These are phyloP conservation scores for Ailurus styani DNA, from an alignment of 2,113 vertebrate genomes.

Conservation along the genomic window DNA sequence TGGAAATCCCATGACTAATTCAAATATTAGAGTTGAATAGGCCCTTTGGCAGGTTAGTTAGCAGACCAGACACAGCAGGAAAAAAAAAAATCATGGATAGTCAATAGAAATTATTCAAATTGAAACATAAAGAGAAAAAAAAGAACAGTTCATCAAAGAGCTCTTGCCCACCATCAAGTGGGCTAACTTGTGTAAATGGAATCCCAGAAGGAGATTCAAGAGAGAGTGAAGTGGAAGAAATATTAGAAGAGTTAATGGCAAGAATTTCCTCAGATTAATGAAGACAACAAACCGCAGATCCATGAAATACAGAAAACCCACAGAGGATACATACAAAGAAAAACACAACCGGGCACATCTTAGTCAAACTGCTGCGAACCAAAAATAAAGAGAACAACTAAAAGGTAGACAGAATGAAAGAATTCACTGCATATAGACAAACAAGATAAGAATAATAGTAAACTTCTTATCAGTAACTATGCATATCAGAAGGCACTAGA, in stretches of 20 bases:
- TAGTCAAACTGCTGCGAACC: not conserved
- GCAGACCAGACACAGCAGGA: not conserved
- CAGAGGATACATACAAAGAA: not conserved
- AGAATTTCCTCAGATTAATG: not conserved
- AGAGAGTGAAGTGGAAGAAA: not conserved
- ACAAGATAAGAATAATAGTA: not conserved
- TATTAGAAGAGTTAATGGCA: not conserved
- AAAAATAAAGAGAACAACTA: not conserved
- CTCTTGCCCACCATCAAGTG: not conserved
- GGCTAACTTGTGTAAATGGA: not conserved
- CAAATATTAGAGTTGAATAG: not conserved
- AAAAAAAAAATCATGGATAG: not conserved
- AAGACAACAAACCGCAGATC: not conserved
- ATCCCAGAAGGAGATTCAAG: not conserved
- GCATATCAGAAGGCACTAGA: not conserved
- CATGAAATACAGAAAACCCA: not conserved
- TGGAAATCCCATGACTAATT: not conserved
- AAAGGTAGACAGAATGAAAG: not conserved
- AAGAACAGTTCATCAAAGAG: not conserved
- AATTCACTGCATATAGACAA: not conserved
- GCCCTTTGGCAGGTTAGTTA: not conserved
- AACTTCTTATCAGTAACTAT: not conserved
- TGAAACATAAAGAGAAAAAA: not conserved
- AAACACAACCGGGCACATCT: not conserved
- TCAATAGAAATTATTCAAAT: not conserved